Evolutionary conservation across 2,888 invertebrate species (phyloP).

Genomic region (Furcula furcula): DNA sequence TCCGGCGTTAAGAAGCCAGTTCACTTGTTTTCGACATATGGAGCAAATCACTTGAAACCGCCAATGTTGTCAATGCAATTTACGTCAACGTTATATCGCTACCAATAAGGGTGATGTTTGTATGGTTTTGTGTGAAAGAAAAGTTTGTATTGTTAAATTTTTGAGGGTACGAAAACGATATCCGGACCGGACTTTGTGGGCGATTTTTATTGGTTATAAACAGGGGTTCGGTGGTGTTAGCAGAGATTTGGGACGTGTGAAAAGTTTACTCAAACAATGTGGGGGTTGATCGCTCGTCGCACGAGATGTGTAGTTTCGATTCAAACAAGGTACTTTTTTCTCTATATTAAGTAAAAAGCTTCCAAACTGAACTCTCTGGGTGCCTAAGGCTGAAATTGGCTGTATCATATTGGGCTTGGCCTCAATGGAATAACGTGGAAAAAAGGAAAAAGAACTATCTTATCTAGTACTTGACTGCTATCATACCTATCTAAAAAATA

Average conservation of each 20-base stretch:
- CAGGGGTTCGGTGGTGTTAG: conserved; percentile 60
- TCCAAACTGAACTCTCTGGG: too few species aligned
- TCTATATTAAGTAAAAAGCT: too few species aligned
- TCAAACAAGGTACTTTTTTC: too few species aligned
- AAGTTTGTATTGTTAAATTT: conserved; percentile 46
- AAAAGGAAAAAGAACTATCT: too few species aligned
- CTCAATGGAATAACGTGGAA: too few species aligned
- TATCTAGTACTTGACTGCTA: too few species aligned
- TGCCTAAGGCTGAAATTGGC: too few species aligned
- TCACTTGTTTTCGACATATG: conserved; percentile 76
- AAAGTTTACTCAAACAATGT: conserved; percentile 63
- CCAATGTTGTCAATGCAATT: conserved; percentile 17
- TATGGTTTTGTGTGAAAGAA: conserved; percentile 13
- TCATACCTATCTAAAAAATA: too few species aligned
- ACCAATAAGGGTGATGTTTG: conserved; percentile 22
- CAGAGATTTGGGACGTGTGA: conserved; percentile 55
- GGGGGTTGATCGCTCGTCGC: too few species aligned
- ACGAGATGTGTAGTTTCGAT: too few species aligned
- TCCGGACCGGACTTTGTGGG: conserved; percentile 68
- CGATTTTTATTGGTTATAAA: conserved; percentile 76
- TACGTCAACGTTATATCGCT: conserved; percentile 10
- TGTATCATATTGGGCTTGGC: too few species aligned
- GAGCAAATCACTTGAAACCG: conserved; percentile 57
- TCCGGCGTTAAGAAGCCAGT: conserved; percentile 74
- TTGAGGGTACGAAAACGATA: conserved; percentile 72